phyloP scores from a whole-genome alignment of 2,113 vertebrate genomes.

The Solea senegalensis region DNA sequence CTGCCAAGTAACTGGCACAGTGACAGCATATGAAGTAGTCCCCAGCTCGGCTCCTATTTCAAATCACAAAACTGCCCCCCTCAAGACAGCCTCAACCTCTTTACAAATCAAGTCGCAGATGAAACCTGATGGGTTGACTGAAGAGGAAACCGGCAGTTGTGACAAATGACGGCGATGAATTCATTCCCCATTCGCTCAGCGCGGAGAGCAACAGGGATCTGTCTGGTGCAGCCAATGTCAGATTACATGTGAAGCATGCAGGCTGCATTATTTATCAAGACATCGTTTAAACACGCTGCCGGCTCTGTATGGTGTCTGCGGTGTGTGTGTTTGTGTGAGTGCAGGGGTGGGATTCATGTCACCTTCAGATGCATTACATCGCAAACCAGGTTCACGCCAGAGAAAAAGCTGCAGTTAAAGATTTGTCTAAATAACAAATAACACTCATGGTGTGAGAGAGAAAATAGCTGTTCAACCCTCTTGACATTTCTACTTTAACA shows the following conservation, averaged over 20 bases:
- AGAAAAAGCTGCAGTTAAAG: no score
- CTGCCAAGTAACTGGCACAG: constrained; percentile 40
- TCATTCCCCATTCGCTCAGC: constrained; percentile 49
- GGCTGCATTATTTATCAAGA: constrained; percentile 75
- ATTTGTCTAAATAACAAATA: no score
- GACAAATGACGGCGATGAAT: constrained; percentile 70
- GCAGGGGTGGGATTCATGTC: constrained; percentile 6
- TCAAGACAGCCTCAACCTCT: constrained; percentile 46
- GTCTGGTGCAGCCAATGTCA: constrained; percentile 51
- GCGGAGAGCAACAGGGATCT: constrained; percentile 34
- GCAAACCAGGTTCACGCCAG: not conserved
- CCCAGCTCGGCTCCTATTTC: constrained; percentile 44
- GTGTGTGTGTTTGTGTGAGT: constrained; percentile 6
- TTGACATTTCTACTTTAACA: constrained; percentile 4
- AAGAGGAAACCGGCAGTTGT: constrained; percentile 47
- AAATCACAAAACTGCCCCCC: constrained; percentile 55
- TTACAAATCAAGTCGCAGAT: constrained; percentile 66
- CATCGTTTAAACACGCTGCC: constrained; percentile 57
- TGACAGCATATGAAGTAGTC: constrained; percentile 52
- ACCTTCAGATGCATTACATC: constrained; percentile 5
- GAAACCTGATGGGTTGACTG: constrained; percentile 68
- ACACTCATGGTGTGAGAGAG: not conserved
- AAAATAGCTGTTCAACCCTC: not conserved
- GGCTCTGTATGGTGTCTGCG: constrained; percentile 17
- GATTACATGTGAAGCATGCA: constrained; percentile 58